Evolutionary conservation across 1,140 invertebrate genomes (phyloP).

Genomic region (Drosophila carrolli): DNA sequence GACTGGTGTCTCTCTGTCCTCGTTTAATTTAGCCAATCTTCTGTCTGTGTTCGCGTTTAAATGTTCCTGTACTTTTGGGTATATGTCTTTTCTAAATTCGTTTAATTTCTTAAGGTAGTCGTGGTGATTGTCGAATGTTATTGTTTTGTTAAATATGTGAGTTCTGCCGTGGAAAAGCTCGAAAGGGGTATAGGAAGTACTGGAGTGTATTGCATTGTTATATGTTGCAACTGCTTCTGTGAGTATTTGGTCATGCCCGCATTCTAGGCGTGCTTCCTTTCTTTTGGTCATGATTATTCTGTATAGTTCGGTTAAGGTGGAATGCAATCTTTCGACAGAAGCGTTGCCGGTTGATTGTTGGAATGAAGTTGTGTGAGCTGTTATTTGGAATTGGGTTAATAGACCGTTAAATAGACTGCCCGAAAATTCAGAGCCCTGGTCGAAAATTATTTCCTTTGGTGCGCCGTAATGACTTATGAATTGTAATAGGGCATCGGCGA

Average conservation of each 20-base stretch:
- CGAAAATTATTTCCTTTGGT: too few species aligned
- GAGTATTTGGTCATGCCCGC: conserved; percentile 3
- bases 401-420: too few species aligned
- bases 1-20: neutral
- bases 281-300: conserved; percentile 2
- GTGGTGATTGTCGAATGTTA: conserved; percentile 8
- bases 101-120: conserved; percentile 7
- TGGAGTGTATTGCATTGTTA: conserved; percentile 6
- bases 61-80: conserved; percentile 2
- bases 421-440: neutral
- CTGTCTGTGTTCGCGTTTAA: neutral
- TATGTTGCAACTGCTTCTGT: conserved; percentile 1
- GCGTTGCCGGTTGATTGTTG: conserved; percentile 12
- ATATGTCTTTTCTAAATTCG: conserved; percentile 9
- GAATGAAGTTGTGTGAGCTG: neutral
- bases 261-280: conserved; percentile 10
- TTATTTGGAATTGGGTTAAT: conserved; percentile 1
- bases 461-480: too few species aligned
- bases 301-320: conserved; percentile 10
- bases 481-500: too few species aligned
- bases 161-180: neutral
- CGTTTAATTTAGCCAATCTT: neutral
- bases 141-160: too few species aligned
- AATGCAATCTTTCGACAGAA: conserved; percentile 5
- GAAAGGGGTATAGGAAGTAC: conserved; percentile 1